A percentile compares a stretch with the other conserved stretches of the same genome.
Evolutionary conservation across 2,797 vertebrate species (phyloP).

Genomic region (Etheostoma perlongum): DNA sequence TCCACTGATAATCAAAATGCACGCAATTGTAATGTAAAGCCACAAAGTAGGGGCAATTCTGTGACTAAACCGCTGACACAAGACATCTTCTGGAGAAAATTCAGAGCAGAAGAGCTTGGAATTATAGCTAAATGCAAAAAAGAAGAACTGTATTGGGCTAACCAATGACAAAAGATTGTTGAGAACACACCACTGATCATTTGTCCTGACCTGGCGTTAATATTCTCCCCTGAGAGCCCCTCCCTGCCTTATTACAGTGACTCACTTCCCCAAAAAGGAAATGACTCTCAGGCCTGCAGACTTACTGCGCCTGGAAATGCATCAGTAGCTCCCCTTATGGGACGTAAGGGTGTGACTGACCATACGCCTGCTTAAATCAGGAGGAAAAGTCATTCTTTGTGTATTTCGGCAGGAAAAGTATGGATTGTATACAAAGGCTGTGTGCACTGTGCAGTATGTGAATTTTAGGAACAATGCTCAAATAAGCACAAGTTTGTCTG

Average conservation of each 20-base stretch:
- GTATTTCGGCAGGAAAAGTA: slow-evolving; percentile 32
- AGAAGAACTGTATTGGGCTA: slow-evolving; percentile 44
- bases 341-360: slow-evolving; percentile 70
- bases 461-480: slow-evolving; percentile 27
- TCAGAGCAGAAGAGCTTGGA: slow-evolving; percentile 20
- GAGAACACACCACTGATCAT: slow-evolving; percentile 52
- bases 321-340: slow-evolving; percentile 69
- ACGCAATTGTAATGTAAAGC: slow-evolving; percentile 3
- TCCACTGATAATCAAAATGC: slow-evolving; percentile 9
- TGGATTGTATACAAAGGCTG: slow-evolving; percentile 20
- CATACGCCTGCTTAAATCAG: slow-evolving; percentile 52
- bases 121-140: slow-evolving; percentile 19
- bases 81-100: slow-evolving; percentile 13
- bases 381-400: slow-evolving; percentile 58
- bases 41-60: not conserved
- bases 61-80: slow-evolving; percentile 9
- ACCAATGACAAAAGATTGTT: slow-evolving; percentile 41
- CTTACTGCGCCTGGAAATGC: slow-evolving; percentile 79
- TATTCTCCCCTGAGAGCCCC: slow-evolving; percentile 73
- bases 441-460: not conserved
- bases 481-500: slow-evolving; percentile 9
- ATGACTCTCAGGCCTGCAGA: slow-evolving; percentile 76
- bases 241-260: slow-evolving; percentile 82
- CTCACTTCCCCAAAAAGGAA: slow-evolving; percentile 84
- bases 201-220: slow-evolving; percentile 69